Evolutionary conservation across 2,113 vertebrate species (phyloP), one percentile per base, ranked within the genome.

Genomic region (Anoura caudifer): DNA sequence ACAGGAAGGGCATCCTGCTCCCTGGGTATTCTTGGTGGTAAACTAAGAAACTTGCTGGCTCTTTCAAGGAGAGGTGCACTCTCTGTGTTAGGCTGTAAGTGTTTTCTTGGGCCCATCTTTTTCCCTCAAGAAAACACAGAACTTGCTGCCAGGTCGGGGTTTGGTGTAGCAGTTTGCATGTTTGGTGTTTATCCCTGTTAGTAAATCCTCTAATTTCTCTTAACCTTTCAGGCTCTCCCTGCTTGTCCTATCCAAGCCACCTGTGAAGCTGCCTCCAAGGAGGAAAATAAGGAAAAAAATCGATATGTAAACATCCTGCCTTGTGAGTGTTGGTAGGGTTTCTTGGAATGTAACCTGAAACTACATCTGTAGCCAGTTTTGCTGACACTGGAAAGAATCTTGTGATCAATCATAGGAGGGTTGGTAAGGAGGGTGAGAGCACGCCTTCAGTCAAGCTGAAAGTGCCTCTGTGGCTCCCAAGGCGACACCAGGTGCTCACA

Each of bases 201-300:
- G 4, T 56, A 69, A 95, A 7, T 95, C 59, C 11, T 11, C 0
- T 75, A 12, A n/a, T 96, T 81, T 85, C 8, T 95, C 65, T 96
- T 79, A 96, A 43, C 56, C 36, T 16, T 94, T 45, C 96, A 99
- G 99, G 99, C 99, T 79, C 98, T 99, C 93, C 99, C 99, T 91
- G 99, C 99, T 0, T 99, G 99, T 97, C 99, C 99, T 75, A 99
- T 99, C 92, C 99, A 99, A 98, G 99, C 99, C 80, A 99, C 99
- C 0, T 99, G 99, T 91, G 99, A 99, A 92, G 99, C 99, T 81
- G 99, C 99, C 89, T 99, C 99, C 85, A 99, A 99, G 96, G 99
- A 99, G 97, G 99, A 99, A 98, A 99, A 99, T 98, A 99, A 99
- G 98, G 99, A 99, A 98, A 99, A 99, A 98, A 99, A 99, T 98